Evolutionary conservation across 2,113 vertebrate species (phyloP).

Genomic region (Podarcis raffonei): DNA sequence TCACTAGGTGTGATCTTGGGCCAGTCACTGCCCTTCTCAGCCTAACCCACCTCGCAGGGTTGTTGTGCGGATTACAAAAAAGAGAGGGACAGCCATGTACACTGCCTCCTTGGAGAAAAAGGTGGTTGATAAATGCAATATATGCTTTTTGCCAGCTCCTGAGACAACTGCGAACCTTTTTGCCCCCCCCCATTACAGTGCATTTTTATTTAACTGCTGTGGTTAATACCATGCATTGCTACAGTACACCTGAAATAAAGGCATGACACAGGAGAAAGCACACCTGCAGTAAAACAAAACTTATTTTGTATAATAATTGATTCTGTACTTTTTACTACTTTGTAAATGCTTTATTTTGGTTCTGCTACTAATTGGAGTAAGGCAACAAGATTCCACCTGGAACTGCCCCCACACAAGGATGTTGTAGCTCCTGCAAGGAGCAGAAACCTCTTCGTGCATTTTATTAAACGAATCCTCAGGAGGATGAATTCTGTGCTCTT

Average conservation of each 20-base stretch:
- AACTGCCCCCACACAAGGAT: not conserved
- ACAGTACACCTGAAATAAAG: not conserved
- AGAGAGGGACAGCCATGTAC: no score
- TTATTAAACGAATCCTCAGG: not conserved
- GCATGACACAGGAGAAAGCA: not conserved
- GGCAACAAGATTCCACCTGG: not conserved
- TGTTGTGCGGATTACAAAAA: no score
- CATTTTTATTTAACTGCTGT: not conserved
- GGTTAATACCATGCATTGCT: constrained; percentile 27
- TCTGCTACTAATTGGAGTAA: not conserved
- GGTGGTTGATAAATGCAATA: not conserved
- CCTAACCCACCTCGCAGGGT: no score
- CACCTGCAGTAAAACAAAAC: not conserved
- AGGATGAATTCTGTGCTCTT: not conserved
- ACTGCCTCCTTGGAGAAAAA: not conserved
- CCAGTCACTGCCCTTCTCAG: no score
- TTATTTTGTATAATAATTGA: not conserved
- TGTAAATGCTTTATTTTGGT: not conserved
- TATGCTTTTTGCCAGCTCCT: not conserved
- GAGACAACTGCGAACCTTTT: not conserved
- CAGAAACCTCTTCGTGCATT: not conserved
- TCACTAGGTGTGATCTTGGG: no score
- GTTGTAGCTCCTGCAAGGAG: not conserved
- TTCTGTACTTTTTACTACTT: not conserved
- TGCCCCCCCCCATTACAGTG: not conserved